Base-by-base conservation (phyloP, 2,797 vertebrate genomes). In the Halcyon badia region DNA sequence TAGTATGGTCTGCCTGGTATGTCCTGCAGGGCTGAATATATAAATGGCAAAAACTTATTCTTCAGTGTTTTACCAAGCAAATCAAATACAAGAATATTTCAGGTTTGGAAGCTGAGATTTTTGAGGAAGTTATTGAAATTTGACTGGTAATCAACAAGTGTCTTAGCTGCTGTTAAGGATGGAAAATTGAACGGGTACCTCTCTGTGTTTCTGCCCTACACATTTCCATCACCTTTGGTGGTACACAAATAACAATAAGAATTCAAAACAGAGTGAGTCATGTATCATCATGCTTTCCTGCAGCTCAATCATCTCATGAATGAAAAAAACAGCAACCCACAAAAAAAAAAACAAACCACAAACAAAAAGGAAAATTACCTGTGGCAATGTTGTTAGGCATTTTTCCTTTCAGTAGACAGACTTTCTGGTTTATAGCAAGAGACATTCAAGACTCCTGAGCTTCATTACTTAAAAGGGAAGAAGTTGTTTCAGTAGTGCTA, bases 241-340 rank as follows among this genome's bases (percentile, higher is more conserved):
- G 12, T 33, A n/a, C 0, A 0, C 15, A 60, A 81, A 60, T 49
- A 60, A 56, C 10, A 2, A 30, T 25, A 87, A 61, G 1, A 8
- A n/a, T 44, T 69, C 65, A 51, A 69, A 58, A 30, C 6, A 49
- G 26, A 22, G 20, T 49, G 15, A 72, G 10, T 39, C 37, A 39
- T 28, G 6, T 8, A 54, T 28, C 30, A n/a, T 26, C 35, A 31
- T 77, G 8, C 18, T 46, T 82, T 78, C 22, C 26, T 78, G 33
- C 8, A 60, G 25, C 28, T 49, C 35, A 31, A 35, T 41, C 49
- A 30, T 35, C 19, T 73, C 14, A 49, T 16, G 5, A 77, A 41
- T 12, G 17, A 2, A 21, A n/a, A 86, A 61, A 49, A 39, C 37
- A 46, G 14, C 9, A 28, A 26, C 51, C 28, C 51, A 52, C 54